A percentile compares a stretch with the other conserved stretches of the same genome.
phyloP scores from a whole-genome alignment of 2,113 vertebrate genomes.

The Tenrec ecaudatus region DNA sequence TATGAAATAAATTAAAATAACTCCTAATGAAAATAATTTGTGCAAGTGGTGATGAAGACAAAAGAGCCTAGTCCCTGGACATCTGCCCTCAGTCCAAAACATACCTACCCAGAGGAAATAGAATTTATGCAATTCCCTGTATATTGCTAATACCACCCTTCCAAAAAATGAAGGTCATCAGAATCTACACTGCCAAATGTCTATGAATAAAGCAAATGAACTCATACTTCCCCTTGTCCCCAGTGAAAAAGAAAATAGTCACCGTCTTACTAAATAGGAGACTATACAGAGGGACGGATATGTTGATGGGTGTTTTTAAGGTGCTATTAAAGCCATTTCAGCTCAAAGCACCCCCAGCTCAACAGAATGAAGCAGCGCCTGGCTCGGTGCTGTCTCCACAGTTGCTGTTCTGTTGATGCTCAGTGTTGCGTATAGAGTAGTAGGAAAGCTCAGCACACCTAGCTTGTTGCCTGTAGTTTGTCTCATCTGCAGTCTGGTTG shows the following conservation, averaged over 20 bases:
- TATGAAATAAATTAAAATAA: neutral
- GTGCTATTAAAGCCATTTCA: too few species aligned
- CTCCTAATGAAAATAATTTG: neutral
- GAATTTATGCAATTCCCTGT: neutral
- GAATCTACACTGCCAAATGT: slow-evolving; percentile 8
- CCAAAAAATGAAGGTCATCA: neutral
- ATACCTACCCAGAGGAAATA: neutral
- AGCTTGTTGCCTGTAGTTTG: neutral
- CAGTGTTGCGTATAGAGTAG: neutral
- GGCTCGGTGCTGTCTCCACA: too few species aligned
- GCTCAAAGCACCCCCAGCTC: too few species aligned
- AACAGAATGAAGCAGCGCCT: too few species aligned
- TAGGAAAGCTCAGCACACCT: neutral
- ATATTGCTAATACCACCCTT: neutral
- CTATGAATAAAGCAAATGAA: neutral
- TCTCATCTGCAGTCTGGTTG: neutral
- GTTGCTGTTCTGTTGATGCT: too few species aligned
- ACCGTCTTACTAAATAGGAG: neutral
- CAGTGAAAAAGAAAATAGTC: slow-evolving; percentile 13
- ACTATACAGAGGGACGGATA: neutral
- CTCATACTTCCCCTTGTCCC: neutral
- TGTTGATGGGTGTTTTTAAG: neutral
- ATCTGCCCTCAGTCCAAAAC: neutral
- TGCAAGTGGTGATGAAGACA: neutral
- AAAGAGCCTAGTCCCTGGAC: neutral